These are phyloP conservation scores for Falco rusticolus DNA, from an alignment of 2,797 vertebrate species.

Conservation along the genomic window DNA sequence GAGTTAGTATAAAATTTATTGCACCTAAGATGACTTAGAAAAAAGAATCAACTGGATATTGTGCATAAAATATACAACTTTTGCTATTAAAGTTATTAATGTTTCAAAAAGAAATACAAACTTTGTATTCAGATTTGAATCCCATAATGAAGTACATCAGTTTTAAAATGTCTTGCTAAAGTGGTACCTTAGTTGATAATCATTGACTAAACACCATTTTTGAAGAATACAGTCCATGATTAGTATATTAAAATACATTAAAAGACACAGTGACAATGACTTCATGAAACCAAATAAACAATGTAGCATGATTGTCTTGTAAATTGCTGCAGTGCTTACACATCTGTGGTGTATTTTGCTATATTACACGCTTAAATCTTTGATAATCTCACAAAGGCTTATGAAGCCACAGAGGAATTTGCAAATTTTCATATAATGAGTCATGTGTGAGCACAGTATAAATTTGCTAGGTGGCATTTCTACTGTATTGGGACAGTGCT, in stretches of 20 bases:
- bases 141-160: background rate
- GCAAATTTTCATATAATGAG: background rate
- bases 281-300: background rate
- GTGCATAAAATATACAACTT: fast-evolving
- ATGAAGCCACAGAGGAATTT: background rate
- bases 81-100: background rate
- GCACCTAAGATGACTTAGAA: background rate
- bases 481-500: background rate
- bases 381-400: background rate
- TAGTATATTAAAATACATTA: background rate
- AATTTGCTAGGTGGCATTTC: background rate
- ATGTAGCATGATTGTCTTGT: background rate
- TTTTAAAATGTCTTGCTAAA: background rate
- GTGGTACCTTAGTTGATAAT: background rate
- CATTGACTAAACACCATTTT: background rate
- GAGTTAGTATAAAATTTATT: background rate
- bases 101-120: background rate
- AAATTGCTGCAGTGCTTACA: background rate
- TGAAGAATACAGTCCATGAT: background rate
- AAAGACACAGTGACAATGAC: background rate
- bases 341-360: background rate
- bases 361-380: background rate
- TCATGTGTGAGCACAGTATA: background rate
- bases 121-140: background rate
- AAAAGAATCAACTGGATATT: background rate